These are phyloP conservation scores for Salticus scenicus DNA, from an alignment of 2,888 invertebrate genomes.

Conservation along the genomic window DNA sequence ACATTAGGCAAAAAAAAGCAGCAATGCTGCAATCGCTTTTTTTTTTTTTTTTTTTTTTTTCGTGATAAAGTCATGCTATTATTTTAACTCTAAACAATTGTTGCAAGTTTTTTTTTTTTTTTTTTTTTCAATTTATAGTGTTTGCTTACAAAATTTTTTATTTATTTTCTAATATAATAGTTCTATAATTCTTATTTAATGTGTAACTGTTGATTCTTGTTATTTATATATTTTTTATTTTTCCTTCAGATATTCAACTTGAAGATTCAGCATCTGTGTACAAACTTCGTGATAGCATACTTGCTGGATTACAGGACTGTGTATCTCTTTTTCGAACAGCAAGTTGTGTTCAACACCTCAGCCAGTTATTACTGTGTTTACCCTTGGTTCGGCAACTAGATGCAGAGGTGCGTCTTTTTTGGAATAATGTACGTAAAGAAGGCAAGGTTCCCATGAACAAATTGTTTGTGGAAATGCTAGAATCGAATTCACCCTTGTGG, in stretches of 20 bases:
- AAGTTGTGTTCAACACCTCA: slow-evolving; percentile 79
- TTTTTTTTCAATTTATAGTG: no score
- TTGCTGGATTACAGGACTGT: slow-evolving; percentile 90
- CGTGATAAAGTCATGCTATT: no score
- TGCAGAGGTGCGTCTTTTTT: slow-evolving; percentile 90
- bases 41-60: no score
- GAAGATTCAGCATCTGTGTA: slow-evolving; percentile 90
- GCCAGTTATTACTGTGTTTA: slow-evolving; percentile 88
- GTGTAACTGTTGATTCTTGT: no score
- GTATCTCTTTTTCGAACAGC: slow-evolving; percentile 83
- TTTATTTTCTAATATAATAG: no score
- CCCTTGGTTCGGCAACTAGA: slow-evolving; percentile 93
- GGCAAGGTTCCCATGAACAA: slow-evolving; percentile 96
- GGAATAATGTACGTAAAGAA: slow-evolving; percentile 90
- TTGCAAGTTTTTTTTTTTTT: no score
- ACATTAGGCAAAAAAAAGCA: no score
- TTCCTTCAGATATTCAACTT: slow-evolving; percentile 84
- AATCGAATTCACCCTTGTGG: slow-evolving; percentile 68
- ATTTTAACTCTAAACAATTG: no score
- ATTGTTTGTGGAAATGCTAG: slow-evolving; percentile 80
- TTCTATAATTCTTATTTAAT: no score
- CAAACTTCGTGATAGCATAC: slow-evolving; percentile 90
- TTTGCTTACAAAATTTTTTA: no score
- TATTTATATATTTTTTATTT: no score
- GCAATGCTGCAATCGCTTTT: no score